Evolutionary conservation across 1,140 invertebrate species (phyloP), one percentile per base, ranked within the genome.

Genomic region (Caenorhabditis briggsae): DNA sequence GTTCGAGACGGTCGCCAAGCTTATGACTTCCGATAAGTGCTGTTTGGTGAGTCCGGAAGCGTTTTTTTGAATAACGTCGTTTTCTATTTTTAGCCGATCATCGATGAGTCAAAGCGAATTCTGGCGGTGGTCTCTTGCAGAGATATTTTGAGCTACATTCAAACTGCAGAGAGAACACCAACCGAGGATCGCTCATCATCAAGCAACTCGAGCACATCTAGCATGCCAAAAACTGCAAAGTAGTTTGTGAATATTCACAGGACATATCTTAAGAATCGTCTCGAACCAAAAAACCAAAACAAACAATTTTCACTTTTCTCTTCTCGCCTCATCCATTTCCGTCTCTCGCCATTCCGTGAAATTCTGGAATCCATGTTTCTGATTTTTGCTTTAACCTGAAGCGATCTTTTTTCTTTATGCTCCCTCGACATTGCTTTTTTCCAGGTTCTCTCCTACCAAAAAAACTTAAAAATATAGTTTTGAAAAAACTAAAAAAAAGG

Each of bases 141-240:
- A 46, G 70, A 78, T 14, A 78, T 78, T 50, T 46, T 78, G 6
- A 50, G n/a, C 11, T 78, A 78, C 9, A 78, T 78, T 33, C 70
- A 78, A 43, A 78, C 70, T 12, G 46, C 46, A n/a, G 70, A 78
- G 5, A 78, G 70, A 53, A 78, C 70, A 18, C 70, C 70, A 78
- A 78, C 46, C 11, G 70, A 78, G 14, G 43, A 50, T 41, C 46
- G 70, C 5, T 78, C 70, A 11, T 50, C 70, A 23, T 78, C 70
- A 23, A 25, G 23, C 59, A 61, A 78, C 33, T 50, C 64, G 2
- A 70, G 64, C 41, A 70, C 46, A 23, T 78, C 70, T 20, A 78
- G 46, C n/a, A 78, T 78, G 43, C 20, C 70, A 48, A 78, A 78
- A 23, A 78, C n/a, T 53, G 70, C 64, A 70, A 70, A 70, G 64